Base-by-base conservation (phyloP, 1,140 invertebrate species). In the Bombus polaris region DNA sequence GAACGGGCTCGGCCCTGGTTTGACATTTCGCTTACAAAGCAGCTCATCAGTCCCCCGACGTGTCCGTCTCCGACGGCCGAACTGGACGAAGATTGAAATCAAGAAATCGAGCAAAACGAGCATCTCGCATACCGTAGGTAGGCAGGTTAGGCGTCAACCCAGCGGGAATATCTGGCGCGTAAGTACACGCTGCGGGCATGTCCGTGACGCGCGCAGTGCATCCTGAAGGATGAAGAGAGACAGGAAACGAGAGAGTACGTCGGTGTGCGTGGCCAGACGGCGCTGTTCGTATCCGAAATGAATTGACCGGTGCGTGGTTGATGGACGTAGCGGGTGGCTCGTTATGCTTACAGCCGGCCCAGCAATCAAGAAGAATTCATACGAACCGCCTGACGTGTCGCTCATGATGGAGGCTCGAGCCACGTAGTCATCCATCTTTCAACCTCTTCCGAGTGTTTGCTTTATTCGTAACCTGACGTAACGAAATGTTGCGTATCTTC, bases 301-400 rank as follows among this genome's bases (percentile, higher is more conserved):
- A 94, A 94, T 94, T 93, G 93, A 94, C 91, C 93, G 90, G 90
- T 91, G 91, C 92, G 93, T 94, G 89, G 89, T 94, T 94, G 93
- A 94, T 94, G 94, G 93, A 94, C 94, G 91, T 94, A 93, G 94
- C 94, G 94, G 94, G 94, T 95, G 94, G 94, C 93, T 94, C 93
- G 93, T 94, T 94, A 94, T 93, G 90, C 91, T 90, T 88, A 87
- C 90, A 92, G 88, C 89, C 88, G 88, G 89, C 87, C 85, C 75
- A 71, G 93, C 92, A 94, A 95, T 95, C 94, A 94, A 92, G 90
- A 92, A 89, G 90, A 92, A 95, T 94, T 94, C 93, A 94, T 94
- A 92, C 88, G 91, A 91, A 92, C 88, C 93, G 93, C 90, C 92
- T 92, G 92, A 94, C 94, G 94, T 94, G 94, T 95, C 94, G 94